These are phyloP conservation scores for Tolypeutes matacus DNA, from an alignment of 2,797 vertebrate species.

Conservation along the genomic window DNA sequence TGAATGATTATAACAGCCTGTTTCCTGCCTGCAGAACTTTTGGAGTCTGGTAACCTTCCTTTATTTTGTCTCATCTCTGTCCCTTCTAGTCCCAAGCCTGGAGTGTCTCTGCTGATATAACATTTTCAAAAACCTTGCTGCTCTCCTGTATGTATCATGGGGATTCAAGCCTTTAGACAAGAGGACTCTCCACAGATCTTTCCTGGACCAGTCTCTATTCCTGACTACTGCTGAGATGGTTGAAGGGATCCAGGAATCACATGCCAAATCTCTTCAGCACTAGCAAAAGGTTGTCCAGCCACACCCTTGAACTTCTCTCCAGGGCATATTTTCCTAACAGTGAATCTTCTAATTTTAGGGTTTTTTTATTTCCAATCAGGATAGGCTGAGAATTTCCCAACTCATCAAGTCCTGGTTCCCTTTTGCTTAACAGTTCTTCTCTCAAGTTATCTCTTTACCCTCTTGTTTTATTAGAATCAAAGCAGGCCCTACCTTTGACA, in stretches of 20 bases:
- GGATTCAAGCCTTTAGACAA: background rate
- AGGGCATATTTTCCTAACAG: no score
- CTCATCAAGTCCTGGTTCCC: background rate
- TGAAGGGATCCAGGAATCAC: background rate
- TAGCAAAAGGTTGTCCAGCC: background rate
- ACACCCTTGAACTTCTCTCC: background rate
- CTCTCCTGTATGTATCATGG: no score
- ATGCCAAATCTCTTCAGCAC: background rate
- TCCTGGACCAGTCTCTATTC: background rate
- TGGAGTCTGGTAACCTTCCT: background rate
- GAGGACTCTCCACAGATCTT: background rate
- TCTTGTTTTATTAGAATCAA: slow-evolving; percentile 23
- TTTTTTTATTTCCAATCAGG: background rate
- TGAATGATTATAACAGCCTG: background rate
- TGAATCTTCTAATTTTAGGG: background rate
- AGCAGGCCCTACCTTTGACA: background rate
- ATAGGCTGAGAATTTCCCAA: background rate
- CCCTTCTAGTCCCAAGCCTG: background rate
- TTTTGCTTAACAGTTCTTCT: slow-evolving; percentile 8
- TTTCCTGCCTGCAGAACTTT: background rate
- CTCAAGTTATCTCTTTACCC: background rate
- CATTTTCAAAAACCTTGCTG: background rate
- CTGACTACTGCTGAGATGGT: background rate
- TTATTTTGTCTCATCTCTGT: background rate
- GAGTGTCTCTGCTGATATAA: background rate